A percentile compares a stretch with the other conserved stretches of the same genome.
phyloP scores from a whole-genome alignment of 2,797 vertebrate genomes.

The Sparidentex hasta region DNA sequence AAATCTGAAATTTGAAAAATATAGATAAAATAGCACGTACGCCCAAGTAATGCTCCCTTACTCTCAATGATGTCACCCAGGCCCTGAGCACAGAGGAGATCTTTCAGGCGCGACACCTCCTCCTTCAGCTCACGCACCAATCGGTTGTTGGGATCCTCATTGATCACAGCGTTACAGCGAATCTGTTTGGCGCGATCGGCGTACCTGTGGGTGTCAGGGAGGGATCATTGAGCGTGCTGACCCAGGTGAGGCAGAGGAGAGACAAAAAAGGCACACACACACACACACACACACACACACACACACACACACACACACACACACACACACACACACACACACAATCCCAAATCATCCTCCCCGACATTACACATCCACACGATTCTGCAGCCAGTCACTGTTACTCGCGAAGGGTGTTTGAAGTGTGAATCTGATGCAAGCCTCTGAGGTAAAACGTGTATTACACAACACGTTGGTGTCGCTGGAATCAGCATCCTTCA shows the following conservation, averaged over 20 bases:
- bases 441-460: constrained; percentile 20
- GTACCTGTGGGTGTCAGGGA: constrained; percentile 81
- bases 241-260: constrained; percentile 1
- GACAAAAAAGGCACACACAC: constrained; percentile 16
- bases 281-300: constrained; percentile 33
- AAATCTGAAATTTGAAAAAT: neutral
- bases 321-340: constrained; percentile 31
- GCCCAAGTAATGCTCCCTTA: constrained; percentile 81
- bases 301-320: constrained; percentile 30
- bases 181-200: constrained; percentile 95
- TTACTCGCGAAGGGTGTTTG: constrained; percentile 53
- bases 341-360: constrained; percentile 11
- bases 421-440: constrained; percentile 55
- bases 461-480: constrained; percentile 46
- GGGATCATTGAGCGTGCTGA: constrained; percentile 5
- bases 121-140: constrained; percentile 97
- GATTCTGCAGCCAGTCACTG: constrained; percentile 38
- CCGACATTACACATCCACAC: constrained; percentile 8
- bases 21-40: constrained; percentile 2
- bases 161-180: constrained; percentile 95
- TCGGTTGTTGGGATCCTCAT: constrained; percentile 97
- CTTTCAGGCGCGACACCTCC: constrained; percentile 94
- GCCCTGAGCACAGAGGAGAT: constrained; percentile 94
- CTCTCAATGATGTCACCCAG: constrained; percentile 98
- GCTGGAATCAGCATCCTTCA: constrained; percentile 38